Evolutionary conservation across 2,888 invertebrate genomes (phyloP), one percentile per base, ranked within the genome.

Genomic region (Sinopyrophorus schimmeli): DNA sequence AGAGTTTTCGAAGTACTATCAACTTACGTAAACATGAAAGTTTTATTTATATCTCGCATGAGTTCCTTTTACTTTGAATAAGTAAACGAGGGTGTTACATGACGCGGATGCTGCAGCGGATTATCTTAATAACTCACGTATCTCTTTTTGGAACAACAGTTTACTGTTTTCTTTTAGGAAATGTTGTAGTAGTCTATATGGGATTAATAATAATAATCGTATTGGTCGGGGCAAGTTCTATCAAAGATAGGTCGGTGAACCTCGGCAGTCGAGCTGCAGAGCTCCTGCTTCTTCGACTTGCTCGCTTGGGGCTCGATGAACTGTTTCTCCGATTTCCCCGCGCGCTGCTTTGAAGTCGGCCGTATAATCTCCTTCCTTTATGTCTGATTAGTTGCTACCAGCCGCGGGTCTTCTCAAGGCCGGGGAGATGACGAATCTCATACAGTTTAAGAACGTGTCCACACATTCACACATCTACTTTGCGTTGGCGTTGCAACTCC

Each of bases 191-290:
- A 47, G 48, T 47, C n/a, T n/a, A n/a, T n/a, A n/a, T n/a, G n/a
- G n/a, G 40, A 26, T 38, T 38, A 35, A 16, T 35, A 32, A 47
- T 41, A 46, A 49, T 49, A 46, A 34, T 26, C 20, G 41, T 27
- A 46, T 52, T 47, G 38, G 52, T 53, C 40, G 50, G 47, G 43
- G 50, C 43, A 42, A 50, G 50, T 55, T 54, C 52, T 54, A 51
- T 41, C 52, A 32, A 27, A 27, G 37, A 10, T 30, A 41, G 56
- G 56, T 56, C 56, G 51, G 32, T 56, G 56, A 56, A 56, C 56
- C 37, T 47, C 24, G 15, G 15, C 31, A 17, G 40, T 31, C n/a
- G n/a, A n/a, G 20, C 34, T 11, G n/a, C 11, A 20, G 6, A 20
- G 5, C 20, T 21, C 12, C 20, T 12, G n/a, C 15, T n/a, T n/a